These are phyloP conservation scores for Microcaecilia unicolor DNA, from an alignment of 2,797 vertebrate species.

Conservation along the genomic window DNA sequence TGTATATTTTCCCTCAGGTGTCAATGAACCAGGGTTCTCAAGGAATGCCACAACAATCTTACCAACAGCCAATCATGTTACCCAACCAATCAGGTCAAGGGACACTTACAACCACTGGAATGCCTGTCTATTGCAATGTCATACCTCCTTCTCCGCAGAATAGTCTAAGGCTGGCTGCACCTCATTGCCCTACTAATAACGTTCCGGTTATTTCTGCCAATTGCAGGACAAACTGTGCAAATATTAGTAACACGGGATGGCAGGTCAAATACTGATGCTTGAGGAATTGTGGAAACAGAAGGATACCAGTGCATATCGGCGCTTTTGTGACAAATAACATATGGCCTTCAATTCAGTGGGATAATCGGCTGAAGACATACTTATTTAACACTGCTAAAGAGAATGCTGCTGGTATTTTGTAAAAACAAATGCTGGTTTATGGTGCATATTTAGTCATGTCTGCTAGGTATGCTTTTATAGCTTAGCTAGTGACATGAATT, in stretches of 20 bases:
- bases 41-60: constrained; percentile 63
- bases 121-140: constrained; percentile 80
- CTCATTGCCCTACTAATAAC: constrained; percentile 56
- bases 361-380: constrained; percentile 22
- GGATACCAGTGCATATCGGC: constrained; percentile 15
- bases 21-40: constrained; percentile 67
- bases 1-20: constrained; percentile 39
- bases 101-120: constrained; percentile 57
- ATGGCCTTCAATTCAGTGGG: constrained; percentile 39
- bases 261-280: constrained; percentile 71
- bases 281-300: constrained; percentile 6
- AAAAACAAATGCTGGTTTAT: constrained; percentile 57
- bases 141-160: constrained; percentile 67
- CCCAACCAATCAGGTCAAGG: constrained; percentile 69
- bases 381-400: constrained; percentile 32
- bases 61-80: constrained; percentile 67
- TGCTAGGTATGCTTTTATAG: constrained; percentile 61
- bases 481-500: constrained; percentile 71
- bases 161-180: constrained; percentile 54
- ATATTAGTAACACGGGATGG: constrained; percentile 64
- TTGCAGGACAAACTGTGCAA: constrained; percentile 77
- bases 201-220: constrained; percentile 62
- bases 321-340: constrained; percentile 27
- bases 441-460: constrained; percentile 71
- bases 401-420: constrained; percentile 56